Percentiles rank a stretch among this genome's conserved stretches.
These are phyloP conservation scores for Gila robusta DNA, from an alignment of 2,797 vertebrate species.

Conservation along the genomic window DNA sequence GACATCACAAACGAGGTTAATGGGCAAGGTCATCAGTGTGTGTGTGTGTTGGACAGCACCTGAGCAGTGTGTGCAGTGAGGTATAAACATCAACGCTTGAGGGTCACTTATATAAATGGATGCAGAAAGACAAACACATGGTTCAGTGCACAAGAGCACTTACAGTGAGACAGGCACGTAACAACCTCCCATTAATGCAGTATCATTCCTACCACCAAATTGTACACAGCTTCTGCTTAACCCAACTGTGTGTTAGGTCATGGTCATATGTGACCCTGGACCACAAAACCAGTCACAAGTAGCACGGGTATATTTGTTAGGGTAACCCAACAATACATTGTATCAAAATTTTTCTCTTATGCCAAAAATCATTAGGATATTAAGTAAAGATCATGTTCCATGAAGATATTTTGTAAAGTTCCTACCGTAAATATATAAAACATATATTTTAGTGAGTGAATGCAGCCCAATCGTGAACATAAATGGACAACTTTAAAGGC, in stretches of 20 bases:
- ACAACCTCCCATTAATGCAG: not conserved
- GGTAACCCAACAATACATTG: no score
- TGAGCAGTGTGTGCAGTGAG: constrained; percentile 17
- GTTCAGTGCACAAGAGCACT: constrained; percentile 25
- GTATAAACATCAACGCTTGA: constrained; percentile 13
- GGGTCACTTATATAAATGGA: constrained; percentile 36
- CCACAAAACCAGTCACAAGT: no score
- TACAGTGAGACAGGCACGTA: not conserved
- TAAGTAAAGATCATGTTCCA: no score
- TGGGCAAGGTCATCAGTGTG: constrained; percentile 27
- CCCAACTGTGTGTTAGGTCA: not conserved
- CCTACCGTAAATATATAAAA: no score
- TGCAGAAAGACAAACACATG: constrained; percentile 18
- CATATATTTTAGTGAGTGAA: no score
- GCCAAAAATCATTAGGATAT: no score
- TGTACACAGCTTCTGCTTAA: not conserved
- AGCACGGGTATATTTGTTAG: no score
- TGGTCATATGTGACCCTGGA: not conserved
- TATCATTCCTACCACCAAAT: not conserved
- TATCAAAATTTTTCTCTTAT: no score
- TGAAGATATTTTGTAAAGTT: no score
- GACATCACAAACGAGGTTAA: constrained; percentile 52
- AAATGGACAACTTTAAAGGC: no score
- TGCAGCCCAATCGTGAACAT: no score
- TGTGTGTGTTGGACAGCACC: constrained; percentile 9